Evolutionary conservation across 1,140 invertebrate species (phyloP), one percentile per base, ranked within the genome.

Genomic region (Caenorhabditis remanei): DNA sequence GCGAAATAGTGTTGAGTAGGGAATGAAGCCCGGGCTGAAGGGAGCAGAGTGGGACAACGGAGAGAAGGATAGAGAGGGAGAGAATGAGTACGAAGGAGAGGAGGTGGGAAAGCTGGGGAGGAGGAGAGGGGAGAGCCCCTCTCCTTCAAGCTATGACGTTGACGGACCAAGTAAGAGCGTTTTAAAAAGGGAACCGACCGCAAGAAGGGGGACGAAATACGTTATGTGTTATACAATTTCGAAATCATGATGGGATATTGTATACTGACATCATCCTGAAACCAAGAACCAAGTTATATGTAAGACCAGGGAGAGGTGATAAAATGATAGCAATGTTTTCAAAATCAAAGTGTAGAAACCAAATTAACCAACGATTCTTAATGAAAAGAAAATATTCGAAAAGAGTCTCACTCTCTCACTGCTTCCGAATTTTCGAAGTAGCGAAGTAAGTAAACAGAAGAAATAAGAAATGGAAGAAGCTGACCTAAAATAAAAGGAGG

Each of bases 161-260:
- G 71, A 79, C 40, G 71, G 71, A 79, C 71, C 71, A 79, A 79
- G 71, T 50, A 24, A 50, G 71, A 79, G 46, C 71, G 71, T 79
- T 79, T 50, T 53, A 24, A 50, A 50, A 50, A 24, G 32, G 32
- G 40, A 50, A 24, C 13, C 71, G 46, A 53, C 50, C 50, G 32
- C 32, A 53, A 53, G 16, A 79, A 79, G 41, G 19, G 46, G 71
- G 46, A 79, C 14, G 71, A 50, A 79, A 32, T 9, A 16, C n/a
- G 19, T 79, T 53, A 11, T 32, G 32, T 32, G 32, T 53, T 32
- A 14, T 2, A 7, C 8, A 13, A 24, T 79, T 79, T 48, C 6
- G 71, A 79, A 79, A 50, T 53, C 16, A 8, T 48, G 19, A 2
- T 75, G n/a, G 43, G 43, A 46, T 32, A 32, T 32, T 32, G 32